A percentile compares a stretch with the other conserved stretches of the same genome.
These are phyloP conservation scores for Threskiornis aethiopicus DNA, from an alignment of 2,797 vertebrate species.

Conservation along the genomic window DNA sequence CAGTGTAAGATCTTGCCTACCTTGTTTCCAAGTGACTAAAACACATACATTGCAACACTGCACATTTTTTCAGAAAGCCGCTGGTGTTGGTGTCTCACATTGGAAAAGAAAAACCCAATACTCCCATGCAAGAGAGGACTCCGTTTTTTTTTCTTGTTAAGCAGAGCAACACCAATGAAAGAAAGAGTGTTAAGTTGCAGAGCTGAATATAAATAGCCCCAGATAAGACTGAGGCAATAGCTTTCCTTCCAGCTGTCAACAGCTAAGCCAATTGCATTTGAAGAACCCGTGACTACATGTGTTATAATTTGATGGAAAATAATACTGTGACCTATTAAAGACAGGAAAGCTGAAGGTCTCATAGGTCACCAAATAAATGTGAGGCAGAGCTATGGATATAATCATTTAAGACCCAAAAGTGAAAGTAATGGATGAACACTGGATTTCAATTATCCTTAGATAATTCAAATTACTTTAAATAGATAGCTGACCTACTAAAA, in stretches of 20 bases:
- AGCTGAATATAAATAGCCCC: neutral
- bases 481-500: slow-evolving; percentile 16
- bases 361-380: neutral
- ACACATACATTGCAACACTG: accelerated
- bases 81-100: neutral
- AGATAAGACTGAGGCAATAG: neutral
- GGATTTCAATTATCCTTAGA: slow-evolving; percentile 43
- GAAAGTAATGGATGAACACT: slow-evolving; percentile 9
- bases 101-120: neutral
- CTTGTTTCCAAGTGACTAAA: neutral
- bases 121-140: neutral
- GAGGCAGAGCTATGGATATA: neutral
- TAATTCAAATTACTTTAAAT: slow-evolving; percentile 41
- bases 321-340: neutral
- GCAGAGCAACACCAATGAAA: neutral
- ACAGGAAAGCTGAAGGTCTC: slow-evolving; percentile 9
- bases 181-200: neutral
- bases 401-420: neutral
- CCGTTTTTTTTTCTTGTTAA: neutral
- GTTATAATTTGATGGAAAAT: slow-evolving; percentile 41
- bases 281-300: neutral
- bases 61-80: neutral
- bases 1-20: neutral
- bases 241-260: slow-evolving; percentile 14
- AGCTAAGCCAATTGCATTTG: slow-evolving; percentile 23